Evolutionary conservation across 2,797 vertebrate species (phyloP).

Genomic region (Miichthys miiuy): DNA sequence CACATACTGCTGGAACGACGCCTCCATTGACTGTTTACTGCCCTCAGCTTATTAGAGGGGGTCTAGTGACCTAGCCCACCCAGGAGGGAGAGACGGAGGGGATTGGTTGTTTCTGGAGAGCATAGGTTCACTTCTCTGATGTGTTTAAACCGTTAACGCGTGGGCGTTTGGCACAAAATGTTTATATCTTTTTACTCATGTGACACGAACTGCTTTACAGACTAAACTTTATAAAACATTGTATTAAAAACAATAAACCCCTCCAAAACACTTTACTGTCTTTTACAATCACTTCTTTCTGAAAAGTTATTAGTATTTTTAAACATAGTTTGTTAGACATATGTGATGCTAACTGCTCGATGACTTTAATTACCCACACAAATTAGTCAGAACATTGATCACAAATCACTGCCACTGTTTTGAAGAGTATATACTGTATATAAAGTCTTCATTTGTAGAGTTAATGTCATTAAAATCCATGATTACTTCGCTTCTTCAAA

Average conservation of each 20-base stretch:
- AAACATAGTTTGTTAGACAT: no score
- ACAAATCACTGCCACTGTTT: neutral
- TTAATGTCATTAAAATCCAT: neutral
- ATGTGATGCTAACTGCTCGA: no score
- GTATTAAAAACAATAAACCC: neutral
- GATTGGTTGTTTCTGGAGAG: neutral
- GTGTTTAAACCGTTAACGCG: slow-evolving; percentile 1
- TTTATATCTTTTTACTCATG: neutral
- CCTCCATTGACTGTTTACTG: slow-evolving; percentile 60
- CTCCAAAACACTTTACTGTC: neutral
- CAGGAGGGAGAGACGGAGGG: slow-evolving; percentile 47
- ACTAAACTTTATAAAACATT: no score
- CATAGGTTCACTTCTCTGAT: neutral
- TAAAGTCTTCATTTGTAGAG: neutral
- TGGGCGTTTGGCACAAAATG: neutral
- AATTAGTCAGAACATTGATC: neutral
- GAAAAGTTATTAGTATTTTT: no score
- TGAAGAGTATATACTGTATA: neutral
- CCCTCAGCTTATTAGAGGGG: slow-evolving; percentile 38
- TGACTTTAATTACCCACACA: neutral
- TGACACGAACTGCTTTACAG: neutral
- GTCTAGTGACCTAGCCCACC: slow-evolving; percentile 51
- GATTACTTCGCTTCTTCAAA: no score
- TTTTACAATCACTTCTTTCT: neutral
- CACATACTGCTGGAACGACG: slow-evolving; percentile 37